These are phyloP conservation scores for Hydrotaea diabolus DNA, from an alignment of 2,888 invertebrate species.

Conservation along the genomic window DNA sequence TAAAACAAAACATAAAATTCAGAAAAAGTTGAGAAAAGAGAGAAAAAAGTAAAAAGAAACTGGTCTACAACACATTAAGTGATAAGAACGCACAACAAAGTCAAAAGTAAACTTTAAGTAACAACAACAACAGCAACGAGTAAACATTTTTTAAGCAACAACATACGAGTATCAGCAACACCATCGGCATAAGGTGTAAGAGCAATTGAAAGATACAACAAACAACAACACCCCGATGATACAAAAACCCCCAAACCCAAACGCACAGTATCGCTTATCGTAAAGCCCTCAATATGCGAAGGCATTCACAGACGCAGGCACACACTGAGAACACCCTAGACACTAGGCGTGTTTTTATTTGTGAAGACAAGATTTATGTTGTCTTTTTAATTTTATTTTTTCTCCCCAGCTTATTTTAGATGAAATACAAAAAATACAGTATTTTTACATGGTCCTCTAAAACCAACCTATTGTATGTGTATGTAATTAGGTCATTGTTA, in stretches of 20 bases:
- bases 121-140: neutral
- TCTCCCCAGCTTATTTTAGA: no score
- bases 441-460: no score
- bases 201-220: neutral
- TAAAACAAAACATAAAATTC: neutral
- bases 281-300: no score
- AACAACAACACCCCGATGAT: neutral
- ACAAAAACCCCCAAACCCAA: neutral
- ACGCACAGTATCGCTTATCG: neutral
- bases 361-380: neutral
- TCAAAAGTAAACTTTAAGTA: neutral
- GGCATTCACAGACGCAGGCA: no score
- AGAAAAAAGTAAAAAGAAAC: neutral
- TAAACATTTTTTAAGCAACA: neutral
- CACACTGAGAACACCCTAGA: no score
- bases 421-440: no score
- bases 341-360: no score
- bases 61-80: constrained; percentile 16
- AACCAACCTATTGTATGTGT: no score
- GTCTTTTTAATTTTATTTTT: no score
- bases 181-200: neutral
- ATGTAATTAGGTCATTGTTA: no score
- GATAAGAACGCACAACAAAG: constrained; percentile 10
- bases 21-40: neutral
- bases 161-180: neutral